phyloP scores from a whole-genome alignment of 1,140 invertebrate genomes.

The Himalopsyche phryganea region DNA sequence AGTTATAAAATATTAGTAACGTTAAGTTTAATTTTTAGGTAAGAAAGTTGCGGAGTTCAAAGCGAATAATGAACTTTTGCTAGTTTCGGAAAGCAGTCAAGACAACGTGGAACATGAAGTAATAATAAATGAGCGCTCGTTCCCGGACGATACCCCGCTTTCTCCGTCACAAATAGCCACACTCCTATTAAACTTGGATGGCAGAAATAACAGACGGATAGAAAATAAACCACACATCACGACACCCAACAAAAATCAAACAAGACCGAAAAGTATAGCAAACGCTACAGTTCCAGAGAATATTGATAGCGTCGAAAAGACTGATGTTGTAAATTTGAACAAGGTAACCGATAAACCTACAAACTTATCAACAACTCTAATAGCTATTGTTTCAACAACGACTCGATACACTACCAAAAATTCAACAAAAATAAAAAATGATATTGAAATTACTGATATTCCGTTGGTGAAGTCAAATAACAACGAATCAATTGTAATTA shows the following conservation, averaged over 20 bases:
- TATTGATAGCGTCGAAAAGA: neutral
- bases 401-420: neutral
- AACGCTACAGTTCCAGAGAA: neutral
- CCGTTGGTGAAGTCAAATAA: neutral
- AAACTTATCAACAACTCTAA: no score
- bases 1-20: no score
- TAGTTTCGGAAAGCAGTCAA: slow-evolving; percentile 1
- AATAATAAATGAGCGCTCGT: slow-evolving; percentile 30
- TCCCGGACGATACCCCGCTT: slow-evolving; percentile 28
- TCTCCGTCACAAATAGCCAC: slow-evolving; percentile 30
- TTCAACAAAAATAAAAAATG: neutral
- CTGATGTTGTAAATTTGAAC: neutral
- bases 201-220: slow-evolving; percentile 27
- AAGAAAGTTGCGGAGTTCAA: slow-evolving; percentile 14
- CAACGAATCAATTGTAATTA: neutral
- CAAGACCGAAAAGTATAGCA: neutral
- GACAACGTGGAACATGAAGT: slow-evolving; percentile 14
- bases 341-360: no score
- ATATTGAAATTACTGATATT: slow-evolving; percentile 1
- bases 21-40: no score
- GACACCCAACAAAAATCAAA: neutral
- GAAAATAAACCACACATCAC: slow-evolving; percentile 18
- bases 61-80: slow-evolving; percentile 11
- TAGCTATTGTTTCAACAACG: no score
- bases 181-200: slow-evolving; percentile 22